A percentile compares a stretch with the other conserved stretches of the same genome.
These are phyloP conservation scores for Salminus brasiliensis DNA, from an alignment of 2,113 vertebrate species.

Conservation along the genomic window DNA sequence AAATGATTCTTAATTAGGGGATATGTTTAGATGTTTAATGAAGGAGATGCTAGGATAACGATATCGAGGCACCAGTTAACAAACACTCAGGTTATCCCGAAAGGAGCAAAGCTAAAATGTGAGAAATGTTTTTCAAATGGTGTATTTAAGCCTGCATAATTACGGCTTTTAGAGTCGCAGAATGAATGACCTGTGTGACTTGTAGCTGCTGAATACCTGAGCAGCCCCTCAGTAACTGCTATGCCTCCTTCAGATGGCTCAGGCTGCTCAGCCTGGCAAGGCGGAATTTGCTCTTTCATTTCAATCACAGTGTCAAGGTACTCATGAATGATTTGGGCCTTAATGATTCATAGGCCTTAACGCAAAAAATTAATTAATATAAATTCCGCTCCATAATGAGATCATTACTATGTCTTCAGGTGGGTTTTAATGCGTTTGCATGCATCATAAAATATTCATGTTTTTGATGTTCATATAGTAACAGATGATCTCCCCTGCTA, in stretches of 20 bases:
- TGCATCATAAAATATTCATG: neutral
- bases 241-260: constrained; percentile 58
- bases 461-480: neutral
- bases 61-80: constrained; percentile 58
- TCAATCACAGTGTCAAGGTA: constrained; percentile 21
- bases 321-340: constrained; percentile 34
- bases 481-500: neutral
- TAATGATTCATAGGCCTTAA: constrained; percentile 22
- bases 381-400: constrained; percentile 49
- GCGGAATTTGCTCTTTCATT: constrained; percentile 39
- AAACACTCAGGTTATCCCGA: constrained; percentile 54
- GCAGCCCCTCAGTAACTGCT: constrained; percentile 68
- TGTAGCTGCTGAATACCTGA: constrained; percentile 55
- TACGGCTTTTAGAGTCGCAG: constrained; percentile 57
- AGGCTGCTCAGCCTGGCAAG: constrained; percentile 19
- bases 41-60: constrained; percentile 71
- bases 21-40: constrained; percentile 79
- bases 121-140: constrained; percentile 77
- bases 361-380: constrained; percentile 46
- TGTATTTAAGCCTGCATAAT: constrained; percentile 70
- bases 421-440: neutral
- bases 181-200: constrained; percentile 66
- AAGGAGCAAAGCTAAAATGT: constrained; percentile 64
- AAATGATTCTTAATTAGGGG: constrained; percentile 86
- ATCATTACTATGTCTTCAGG: constrained; percentile 30